Conservation (phyloP, 2,888 invertebrate species). For the Disparrhopalites patrizii region DNA sequence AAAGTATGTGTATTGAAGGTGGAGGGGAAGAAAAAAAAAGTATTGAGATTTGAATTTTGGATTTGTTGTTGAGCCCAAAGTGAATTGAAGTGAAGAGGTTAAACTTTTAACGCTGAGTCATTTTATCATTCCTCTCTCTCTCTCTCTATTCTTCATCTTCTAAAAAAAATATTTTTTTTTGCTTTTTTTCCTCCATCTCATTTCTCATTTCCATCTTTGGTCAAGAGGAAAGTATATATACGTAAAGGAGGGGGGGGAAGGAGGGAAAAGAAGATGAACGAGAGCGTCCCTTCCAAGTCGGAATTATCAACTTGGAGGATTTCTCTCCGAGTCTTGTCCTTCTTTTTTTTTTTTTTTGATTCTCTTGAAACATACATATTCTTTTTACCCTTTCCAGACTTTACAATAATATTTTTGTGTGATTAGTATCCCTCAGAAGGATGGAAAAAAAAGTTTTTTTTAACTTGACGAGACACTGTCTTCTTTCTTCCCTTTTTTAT, state of each 20-base stretch:
- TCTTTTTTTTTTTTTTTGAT: constrained; percentile 15
- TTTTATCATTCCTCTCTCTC: constrained; percentile 26
- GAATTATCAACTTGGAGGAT: constrained; percentile 24
- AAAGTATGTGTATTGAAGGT: not conserved
- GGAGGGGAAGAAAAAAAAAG: constrained; percentile 6
- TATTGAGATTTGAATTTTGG: constrained; percentile 28
- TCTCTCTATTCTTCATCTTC: constrained; percentile 23
- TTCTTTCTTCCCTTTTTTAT: not conserved
- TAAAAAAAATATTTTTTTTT: too few relatives aligned
- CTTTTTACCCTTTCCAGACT: too few relatives aligned
- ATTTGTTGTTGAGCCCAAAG: constrained; percentile 19
- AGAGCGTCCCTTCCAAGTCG: constrained; percentile 22
- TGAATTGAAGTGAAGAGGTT: constrained; percentile 28
- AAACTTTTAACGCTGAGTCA: constrained; percentile 28
- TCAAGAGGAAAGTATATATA: constrained; percentile 23
- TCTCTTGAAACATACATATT: constrained; percentile 17
- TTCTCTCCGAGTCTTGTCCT: constrained; percentile 21
- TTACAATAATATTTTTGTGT: too few relatives aligned
- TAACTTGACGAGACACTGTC: constrained; percentile 10
- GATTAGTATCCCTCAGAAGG: too few relatives aligned
- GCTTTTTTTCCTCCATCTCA: constrained; percentile 22
- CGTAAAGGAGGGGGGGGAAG: constrained; percentile 2
- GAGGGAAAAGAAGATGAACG: not conserved
- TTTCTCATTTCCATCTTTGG: constrained; percentile 33
- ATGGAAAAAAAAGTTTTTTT: too few relatives aligned